These are phyloP conservation scores for Linyphia triangularis DNA, from an alignment of 2,888 invertebrate genomes.

Conservation along the genomic window DNA sequence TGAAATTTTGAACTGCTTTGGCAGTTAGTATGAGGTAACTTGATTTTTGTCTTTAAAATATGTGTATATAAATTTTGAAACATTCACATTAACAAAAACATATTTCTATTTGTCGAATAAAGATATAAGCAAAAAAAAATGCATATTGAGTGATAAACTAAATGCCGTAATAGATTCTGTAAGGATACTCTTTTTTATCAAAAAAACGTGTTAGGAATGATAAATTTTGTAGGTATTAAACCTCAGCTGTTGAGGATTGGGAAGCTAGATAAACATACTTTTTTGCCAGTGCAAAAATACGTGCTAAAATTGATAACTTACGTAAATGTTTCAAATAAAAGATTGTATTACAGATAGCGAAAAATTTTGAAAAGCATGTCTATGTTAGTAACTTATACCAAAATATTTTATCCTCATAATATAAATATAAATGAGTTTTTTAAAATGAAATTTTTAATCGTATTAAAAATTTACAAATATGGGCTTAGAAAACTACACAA, in stretches of 20 bases:
- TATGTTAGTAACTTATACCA: neutral
- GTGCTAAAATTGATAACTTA: neutral
- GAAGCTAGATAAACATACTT: neutral
- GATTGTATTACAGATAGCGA: neutral
- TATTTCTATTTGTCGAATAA: slow-evolving; percentile 3
- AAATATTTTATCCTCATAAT: neutral
- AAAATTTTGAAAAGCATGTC: neutral
- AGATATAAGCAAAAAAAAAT: neutral
- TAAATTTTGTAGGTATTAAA: neutral
- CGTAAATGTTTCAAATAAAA: neutral
- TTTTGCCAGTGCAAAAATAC: neutral
- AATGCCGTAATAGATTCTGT: neutral
- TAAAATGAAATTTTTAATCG: neutral
- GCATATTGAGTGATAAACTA: neutral
- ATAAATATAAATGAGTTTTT: neutral
- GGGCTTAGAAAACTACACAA: neutral
- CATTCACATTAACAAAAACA: neutral
- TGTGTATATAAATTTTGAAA: neutral
- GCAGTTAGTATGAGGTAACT: neutral
- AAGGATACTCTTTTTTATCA: neutral
- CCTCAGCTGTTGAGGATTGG: neutral
- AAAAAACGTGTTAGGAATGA: neutral
- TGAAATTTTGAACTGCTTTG: no score
- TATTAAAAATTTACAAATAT: neutral
- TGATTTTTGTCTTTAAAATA: neutral